A percentile compares a stretch with the other conserved stretches of the same genome.
These are phyloP conservation scores for Drosophila pectinifera DNA, from an alignment of 1,140 invertebrate genomes.

Conservation along the genomic window DNA sequence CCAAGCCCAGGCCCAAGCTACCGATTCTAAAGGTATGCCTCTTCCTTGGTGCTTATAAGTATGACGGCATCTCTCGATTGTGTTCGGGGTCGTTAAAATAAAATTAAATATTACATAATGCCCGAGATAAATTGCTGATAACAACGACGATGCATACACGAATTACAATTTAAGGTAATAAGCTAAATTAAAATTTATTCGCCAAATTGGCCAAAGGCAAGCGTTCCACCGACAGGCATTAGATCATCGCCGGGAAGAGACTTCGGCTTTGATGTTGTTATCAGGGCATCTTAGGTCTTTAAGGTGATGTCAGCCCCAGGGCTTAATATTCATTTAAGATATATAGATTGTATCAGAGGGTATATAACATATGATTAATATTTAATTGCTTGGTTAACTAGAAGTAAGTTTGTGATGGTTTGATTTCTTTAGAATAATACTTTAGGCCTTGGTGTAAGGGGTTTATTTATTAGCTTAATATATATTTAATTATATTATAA, in stretches of 20 bases:
- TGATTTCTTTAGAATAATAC: background rate
- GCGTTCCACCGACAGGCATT: conserved; percentile 18
- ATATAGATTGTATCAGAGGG: conserved; percentile 15
- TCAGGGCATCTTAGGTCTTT: conserved; percentile 11
- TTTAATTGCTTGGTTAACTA: conserved; percentile 6
- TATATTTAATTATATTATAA: too few relatives aligned
- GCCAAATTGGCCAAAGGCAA: conserved; percentile 28
- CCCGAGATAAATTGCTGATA: conserved; percentile 42
- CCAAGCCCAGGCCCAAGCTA: conserved; percentile 14
- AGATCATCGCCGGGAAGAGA: conserved; percentile 21
- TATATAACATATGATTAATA: conserved; percentile 9
- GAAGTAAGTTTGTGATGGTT: background rate
- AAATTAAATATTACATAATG: conserved; percentile 49
- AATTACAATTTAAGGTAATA: conserved; percentile 42
- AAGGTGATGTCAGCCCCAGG: conserved; percentile 20
- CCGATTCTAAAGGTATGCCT: conserved; percentile 3
- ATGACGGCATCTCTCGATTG: conserved; percentile 44
- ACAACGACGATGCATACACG: conserved; percentile 18
- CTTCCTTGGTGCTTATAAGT: conserved; percentile 18
- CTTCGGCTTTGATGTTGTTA: conserved; percentile 7
- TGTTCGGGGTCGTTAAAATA: conserved; percentile 20
- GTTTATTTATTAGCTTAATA: background rate
- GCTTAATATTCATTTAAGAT: background rate
- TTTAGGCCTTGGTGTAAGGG: background rate
- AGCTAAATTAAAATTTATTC: conserved; percentile 39